phyloP scores from a whole-genome alignment of 2,113 vertebrate species.

The Petaurus breviceps region DNA sequence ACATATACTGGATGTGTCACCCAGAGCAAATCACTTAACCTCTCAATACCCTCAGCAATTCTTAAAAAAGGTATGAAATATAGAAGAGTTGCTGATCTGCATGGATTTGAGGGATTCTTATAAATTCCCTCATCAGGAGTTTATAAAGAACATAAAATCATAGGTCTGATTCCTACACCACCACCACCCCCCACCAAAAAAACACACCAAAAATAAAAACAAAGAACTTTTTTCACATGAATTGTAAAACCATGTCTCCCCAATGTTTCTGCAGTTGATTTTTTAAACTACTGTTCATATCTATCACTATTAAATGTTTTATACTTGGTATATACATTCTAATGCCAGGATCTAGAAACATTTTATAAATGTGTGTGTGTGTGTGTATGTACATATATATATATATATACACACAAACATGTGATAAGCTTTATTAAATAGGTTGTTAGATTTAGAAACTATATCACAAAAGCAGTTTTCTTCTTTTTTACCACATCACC shows the following conservation, averaged over 20 bases:
- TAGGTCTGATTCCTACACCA: not conserved
- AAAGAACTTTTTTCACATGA: not conserved
- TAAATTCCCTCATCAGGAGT: not conserved
- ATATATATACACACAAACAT: not conserved
- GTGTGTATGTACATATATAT: too few species aligned
- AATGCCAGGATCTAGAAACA: conserved; percentile 38
- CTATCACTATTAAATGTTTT: conserved; percentile 11
- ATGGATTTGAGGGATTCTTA: too few species aligned
- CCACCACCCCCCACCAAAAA: too few species aligned
- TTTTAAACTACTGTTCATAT: not conserved
- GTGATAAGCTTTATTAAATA: not conserved
- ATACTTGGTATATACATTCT: conserved; percentile 34
- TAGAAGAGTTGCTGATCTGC: too few species aligned
- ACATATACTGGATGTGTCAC: not conserved
- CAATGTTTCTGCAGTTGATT: not conserved
- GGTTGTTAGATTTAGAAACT: not conserved
- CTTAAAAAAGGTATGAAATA: not conserved
- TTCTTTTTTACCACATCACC: not conserved
- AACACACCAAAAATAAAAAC: too few species aligned
- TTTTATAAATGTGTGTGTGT: conserved; percentile 10
- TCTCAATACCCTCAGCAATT: not conserved
- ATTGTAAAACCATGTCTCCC: not conserved
- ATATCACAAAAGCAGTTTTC: not conserved
- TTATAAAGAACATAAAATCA: not conserved
- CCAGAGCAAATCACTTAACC: not conserved